These are phyloP conservation scores for Halcyon malimbica DNA, from an alignment of 2,113 vertebrate species.

Conservation along the genomic window DNA sequence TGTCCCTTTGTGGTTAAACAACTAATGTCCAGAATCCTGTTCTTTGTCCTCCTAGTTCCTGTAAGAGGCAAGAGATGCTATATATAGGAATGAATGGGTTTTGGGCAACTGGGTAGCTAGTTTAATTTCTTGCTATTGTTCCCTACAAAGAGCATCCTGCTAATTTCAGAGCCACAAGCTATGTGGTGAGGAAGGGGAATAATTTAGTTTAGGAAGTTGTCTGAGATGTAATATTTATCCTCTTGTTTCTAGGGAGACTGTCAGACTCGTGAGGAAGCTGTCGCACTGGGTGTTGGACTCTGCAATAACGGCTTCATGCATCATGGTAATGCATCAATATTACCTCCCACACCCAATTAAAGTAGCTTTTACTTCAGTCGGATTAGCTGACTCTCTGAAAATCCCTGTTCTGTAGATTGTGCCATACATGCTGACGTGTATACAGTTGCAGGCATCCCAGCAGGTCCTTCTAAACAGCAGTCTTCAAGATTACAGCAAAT, in stretches of 20 bases:
- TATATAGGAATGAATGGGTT: neutral
- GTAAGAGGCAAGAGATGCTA: neutral
- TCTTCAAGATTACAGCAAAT: neutral
- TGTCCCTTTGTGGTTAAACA: neutral
- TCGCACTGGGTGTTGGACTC: slow-evolving; percentile 92
- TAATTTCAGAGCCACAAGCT: slow-evolving; percentile 27
- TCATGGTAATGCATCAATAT: slow-evolving; percentile 82
- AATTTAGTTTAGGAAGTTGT: neutral
- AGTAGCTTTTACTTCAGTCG: neutral
- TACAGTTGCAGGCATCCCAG: neutral
- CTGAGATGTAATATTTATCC: slow-evolving; percentile 35
- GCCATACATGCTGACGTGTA: neutral
- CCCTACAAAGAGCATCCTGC: neutral
- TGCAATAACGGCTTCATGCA: slow-evolving; percentile 99
- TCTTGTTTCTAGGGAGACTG: slow-evolving; percentile 88
- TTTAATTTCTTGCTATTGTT: slow-evolving; percentile 49
- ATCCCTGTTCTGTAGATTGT: neutral
- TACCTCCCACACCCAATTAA: neutral
- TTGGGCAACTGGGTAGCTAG: neutral
- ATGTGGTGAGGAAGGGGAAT: neutral
- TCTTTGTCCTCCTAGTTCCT: slow-evolving; percentile 5
- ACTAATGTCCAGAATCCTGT: neutral
- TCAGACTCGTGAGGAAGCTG: slow-evolving; percentile 93
- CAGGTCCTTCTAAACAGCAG: neutral
- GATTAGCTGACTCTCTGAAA: neutral